phyloP scores from a whole-genome alignment of 2,113 vertebrate genomes.

The Mastomys natalensis region DNA sequence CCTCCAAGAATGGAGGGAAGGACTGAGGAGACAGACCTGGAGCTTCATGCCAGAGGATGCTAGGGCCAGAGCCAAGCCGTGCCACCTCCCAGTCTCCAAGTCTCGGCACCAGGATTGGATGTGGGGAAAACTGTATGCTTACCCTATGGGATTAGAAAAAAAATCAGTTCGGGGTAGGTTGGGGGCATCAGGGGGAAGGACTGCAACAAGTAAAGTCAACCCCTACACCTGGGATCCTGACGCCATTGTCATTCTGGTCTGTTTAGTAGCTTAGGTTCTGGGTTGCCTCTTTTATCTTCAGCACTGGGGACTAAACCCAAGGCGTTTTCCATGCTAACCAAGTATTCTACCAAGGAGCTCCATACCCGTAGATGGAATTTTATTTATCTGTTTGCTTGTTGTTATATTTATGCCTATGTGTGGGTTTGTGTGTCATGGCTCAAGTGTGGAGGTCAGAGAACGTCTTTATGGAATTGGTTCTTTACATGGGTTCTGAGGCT shows the following conservation, averaged over 20 bases:
- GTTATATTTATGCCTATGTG: not conserved
- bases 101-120: not conserved
- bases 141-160: not conserved
- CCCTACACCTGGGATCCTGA: fast-evolving
- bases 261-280: not conserved
- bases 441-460: not conserved
- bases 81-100: not conserved
- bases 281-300: not conserved
- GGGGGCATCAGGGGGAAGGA: not conserved
- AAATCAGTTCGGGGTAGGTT: no score
- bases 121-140: not conserved
- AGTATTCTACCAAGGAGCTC: not conserved
- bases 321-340: not conserved
- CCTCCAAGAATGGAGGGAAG: not conserved
- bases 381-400: not conserved
- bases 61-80: not conserved
- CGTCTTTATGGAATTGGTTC: not conserved
- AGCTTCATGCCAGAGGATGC: not conserved
- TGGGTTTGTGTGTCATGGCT: not conserved
- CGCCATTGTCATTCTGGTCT: not conserved
- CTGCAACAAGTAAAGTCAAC: not conserved
- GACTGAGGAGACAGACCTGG: not conserved
- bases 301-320: not conserved
- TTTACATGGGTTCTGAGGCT: not conserved
- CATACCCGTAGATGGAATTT: not conserved